Percentiles rank a stretch among this genome's conserved stretches.
Evolutionary conservation across 1,140 invertebrate species (phyloP).

Genomic region (Marisa cornuarietis): DNA sequence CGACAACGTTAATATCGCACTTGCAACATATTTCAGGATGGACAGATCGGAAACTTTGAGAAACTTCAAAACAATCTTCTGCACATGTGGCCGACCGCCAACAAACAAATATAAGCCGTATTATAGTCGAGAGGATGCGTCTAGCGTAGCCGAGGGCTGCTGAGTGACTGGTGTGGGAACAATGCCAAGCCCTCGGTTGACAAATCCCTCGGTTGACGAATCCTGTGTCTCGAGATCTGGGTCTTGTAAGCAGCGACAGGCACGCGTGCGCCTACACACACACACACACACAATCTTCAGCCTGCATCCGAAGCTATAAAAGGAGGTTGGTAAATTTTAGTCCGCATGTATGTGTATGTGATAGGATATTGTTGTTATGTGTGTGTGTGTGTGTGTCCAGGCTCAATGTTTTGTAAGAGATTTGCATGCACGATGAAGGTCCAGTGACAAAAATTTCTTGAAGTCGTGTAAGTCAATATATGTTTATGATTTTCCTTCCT

Average conservation of each 20-base stretch:
- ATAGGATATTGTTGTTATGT: too few relatives aligned
- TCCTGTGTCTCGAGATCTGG: background rate
- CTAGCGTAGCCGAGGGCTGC: background rate
- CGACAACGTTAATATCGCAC: background rate
- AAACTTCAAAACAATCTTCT: background rate
- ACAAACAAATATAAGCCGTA: background rate
- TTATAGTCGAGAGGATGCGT: background rate
- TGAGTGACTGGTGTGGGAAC: background rate
- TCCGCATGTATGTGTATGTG: background rate
- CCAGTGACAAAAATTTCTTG: too few relatives aligned
- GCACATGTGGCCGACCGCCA: background rate
- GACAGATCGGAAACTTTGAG: too few relatives aligned
- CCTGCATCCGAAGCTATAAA: background rate
- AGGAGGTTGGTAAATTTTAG: background rate
- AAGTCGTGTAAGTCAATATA: too few relatives aligned
- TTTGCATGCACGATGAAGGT: too few relatives aligned
- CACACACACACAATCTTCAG: slow-evolving; percentile 1
- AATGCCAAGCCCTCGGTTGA: background rate
- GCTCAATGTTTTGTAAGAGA: background rate
- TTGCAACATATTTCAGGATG: background rate
- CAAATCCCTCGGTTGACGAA: background rate
- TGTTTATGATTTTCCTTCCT: too few relatives aligned
- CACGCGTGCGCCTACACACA: background rate
- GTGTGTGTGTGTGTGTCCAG: background rate
- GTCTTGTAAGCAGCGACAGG: background rate